Evolutionary conservation across 1,140 invertebrate species (phyloP), one percentile per base, ranked within the genome.

Genomic region (Drosophila lini): DNA sequence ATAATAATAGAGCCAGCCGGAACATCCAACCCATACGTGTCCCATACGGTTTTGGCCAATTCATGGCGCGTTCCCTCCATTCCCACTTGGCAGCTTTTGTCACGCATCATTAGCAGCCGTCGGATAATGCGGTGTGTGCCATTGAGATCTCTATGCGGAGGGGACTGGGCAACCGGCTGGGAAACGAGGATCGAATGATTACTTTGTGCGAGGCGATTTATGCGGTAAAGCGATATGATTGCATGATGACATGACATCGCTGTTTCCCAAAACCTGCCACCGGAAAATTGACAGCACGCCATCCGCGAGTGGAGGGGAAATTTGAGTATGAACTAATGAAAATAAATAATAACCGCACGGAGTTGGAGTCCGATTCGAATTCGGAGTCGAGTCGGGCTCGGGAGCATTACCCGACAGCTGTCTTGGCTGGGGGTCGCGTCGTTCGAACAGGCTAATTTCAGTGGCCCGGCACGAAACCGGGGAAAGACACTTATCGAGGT

Each of bases 141-240:
- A 34, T 41, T 19, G 67, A 56, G 62, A 70, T 70, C 64, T 32
- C 57, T 11, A n/a, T 11, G 19, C 5, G 9, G 47, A 16, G 47
- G n/a, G 44, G 15, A 28, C 47, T 28, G 45, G 45, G 22, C 25
- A 3, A n/a, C 8, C 3, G 36, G 22, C 19, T 34, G 10, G 41
- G 16, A 31, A 28, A 31, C 15, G 48, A 41, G 62, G 64, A 78
- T 85, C 62, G 58, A 59, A 68, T 80, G 74, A 83, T 88, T 83
- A 69, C 45, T 63, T 80, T 81, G 68, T 69, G 78, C 74, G 74
- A 53, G 61, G 68, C 63, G 64, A 44, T 63, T 75, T 81, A 78
- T 86, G 74, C 75, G 80, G 82, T 88, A 86, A 86, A 88, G 68
- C 83, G 75, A 82, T 85, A 82, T 88, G 83, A 86, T 86, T 86